Evolutionary conservation across 1,140 invertebrate species (phyloP).

Genomic region (Drosophila mauritiana): DNA sequence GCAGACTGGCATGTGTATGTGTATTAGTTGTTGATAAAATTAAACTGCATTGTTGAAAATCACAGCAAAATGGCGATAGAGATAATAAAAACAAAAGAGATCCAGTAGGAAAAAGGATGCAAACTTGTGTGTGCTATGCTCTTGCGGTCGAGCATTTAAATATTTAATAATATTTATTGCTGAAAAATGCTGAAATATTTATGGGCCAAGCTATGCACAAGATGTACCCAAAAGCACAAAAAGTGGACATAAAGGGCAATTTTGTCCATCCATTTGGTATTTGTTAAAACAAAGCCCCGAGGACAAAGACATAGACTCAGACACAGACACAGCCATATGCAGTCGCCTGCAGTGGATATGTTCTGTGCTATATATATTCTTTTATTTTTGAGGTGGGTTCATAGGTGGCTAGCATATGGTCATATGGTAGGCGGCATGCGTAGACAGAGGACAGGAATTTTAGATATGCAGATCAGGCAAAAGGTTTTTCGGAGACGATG

Average conservation of each 20-base stretch:
- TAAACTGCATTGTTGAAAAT: constrained; percentile 75
- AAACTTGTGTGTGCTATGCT: constrained; percentile 50
- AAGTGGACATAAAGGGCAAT: constrained; percentile 45
- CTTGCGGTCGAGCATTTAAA: constrained; percentile 66
- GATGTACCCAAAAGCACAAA: constrained; percentile 28
- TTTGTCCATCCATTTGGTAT: constrained; percentile 43
- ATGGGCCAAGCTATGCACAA: constrained; percentile 65
- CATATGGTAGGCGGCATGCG: constrained; percentile 33
- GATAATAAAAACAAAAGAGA: constrained; percentile 62
- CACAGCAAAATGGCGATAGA: constrained; percentile 70
- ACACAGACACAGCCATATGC: constrained; percentile 28
- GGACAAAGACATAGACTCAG: constrained; percentile 28
- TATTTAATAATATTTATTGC: constrained; percentile 78
- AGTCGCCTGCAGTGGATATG: constrained; percentile 29
- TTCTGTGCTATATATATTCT: constrained; percentile 16
- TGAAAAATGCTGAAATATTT: constrained; percentile 74
- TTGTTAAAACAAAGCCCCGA: constrained; percentile 46
- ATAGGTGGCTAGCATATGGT: constrained; percentile 34
- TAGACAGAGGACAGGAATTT: constrained; percentile 52
- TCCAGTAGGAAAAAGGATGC: constrained; percentile 4
- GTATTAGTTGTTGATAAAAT: constrained; percentile 66
- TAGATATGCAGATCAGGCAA: constrained; percentile 75
- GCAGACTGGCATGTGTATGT: constrained; percentile 14
- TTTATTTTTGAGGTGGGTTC: constrained; percentile 11
- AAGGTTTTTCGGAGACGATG: constrained; percentile 36